These are phyloP conservation scores for Lissocephala sabroskyi DNA, from an alignment of 2,888 invertebrate species.

Conservation along the genomic window DNA sequence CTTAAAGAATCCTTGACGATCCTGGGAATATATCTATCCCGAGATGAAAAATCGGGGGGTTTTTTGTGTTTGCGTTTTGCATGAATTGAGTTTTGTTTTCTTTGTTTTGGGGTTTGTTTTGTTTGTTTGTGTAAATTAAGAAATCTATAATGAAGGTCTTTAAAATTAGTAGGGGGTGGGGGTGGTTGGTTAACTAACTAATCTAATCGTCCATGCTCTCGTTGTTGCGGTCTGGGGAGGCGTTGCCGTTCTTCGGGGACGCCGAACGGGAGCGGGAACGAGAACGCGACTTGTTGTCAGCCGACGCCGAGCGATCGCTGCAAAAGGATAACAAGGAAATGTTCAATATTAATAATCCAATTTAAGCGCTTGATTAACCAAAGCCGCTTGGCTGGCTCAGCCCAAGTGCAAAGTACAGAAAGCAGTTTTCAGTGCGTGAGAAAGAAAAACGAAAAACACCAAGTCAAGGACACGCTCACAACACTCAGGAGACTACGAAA, in stretches of 20 bases:
- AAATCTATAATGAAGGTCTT: slow-evolving; percentile 52
- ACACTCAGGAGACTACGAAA: no score
- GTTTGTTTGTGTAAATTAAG: slow-evolving; percentile 28
- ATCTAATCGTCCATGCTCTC: slow-evolving; percentile 74
- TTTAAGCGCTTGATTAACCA: slow-evolving; percentile 26
- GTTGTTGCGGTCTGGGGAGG: slow-evolving; percentile 73
- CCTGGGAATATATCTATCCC: no score
- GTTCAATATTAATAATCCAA: slow-evolving; percentile 14
- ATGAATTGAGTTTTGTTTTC: slow-evolving; percentile 28
- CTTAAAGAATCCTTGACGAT: no score
- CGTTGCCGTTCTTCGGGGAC: slow-evolving; percentile 74
- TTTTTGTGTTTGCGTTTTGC: no score
- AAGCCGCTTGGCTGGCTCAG: slow-evolving; percentile 29
- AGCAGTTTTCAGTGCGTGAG: slow-evolving; percentile 27
- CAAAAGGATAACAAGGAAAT: slow-evolving; percentile 32
- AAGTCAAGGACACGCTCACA: slow-evolving; percentile 24
- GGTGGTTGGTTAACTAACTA: no score
- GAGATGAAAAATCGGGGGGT: no score
- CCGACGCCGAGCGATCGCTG: slow-evolving; percentile 81
- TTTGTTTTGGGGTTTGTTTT: slow-evolving; percentile 17
- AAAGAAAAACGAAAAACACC: slow-evolving; percentile 49
- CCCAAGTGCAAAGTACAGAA: slow-evolving; percentile 18
- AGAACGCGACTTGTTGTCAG: slow-evolving; percentile 78
- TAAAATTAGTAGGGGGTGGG: slow-evolving; percentile 50
- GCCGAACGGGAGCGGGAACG: slow-evolving; percentile 74